Base-by-base conservation (phyloP, 2,888 invertebrate species). In the Oscheius sp. region DNA sequence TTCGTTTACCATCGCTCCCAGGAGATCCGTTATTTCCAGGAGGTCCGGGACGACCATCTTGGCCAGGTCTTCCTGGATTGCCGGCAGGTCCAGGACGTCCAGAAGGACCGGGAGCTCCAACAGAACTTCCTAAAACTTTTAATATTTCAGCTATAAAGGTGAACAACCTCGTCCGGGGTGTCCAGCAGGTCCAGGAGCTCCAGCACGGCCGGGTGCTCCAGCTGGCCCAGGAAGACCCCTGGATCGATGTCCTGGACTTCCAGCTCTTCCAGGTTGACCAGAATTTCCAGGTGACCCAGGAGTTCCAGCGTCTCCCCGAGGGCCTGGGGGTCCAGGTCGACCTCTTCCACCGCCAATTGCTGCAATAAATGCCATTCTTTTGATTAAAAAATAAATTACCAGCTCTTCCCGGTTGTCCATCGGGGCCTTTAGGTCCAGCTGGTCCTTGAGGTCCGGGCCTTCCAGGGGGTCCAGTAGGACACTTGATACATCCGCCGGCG, bases 171-270 rank as follows among this genome's bases (percentile, higher is more conserved):
- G 31, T 31, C 74, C 74, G 42, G 69, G 58, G 3, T 69, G 64
- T 68, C 76, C 76, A 23, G 69, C 57, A 17, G 65, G 68, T 46
- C 76, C 76, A 20, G 71, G 65, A 39, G 55, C 65, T 55, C 76
- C 76, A 64, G 72, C 71, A 33, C 66, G 55, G 31, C 76, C 76
- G 8, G 74, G 70, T 4, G 55, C 37, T 61, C 79, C 79, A 25
- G 75, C 69, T 50, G 73, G 67, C 52, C 79, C 79, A 3, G 73
- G 69, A 57, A 70, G 64, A 52, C 79, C 79, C n/a, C n/a, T n/a
- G n/a, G n/a, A n/a, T n/a, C n/a, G n/a, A n/a, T n/a, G n/a, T 64
- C 75, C 75, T 3, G 72, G 58, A 3, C 53, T 34, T 25, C 73
- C 73, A 39, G 67, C 58, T 5, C 70, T 65, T 68, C 75, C 75